Conservation (phyloP, 2,888 invertebrate species). For the Drosophila tanythrix region DNA sequence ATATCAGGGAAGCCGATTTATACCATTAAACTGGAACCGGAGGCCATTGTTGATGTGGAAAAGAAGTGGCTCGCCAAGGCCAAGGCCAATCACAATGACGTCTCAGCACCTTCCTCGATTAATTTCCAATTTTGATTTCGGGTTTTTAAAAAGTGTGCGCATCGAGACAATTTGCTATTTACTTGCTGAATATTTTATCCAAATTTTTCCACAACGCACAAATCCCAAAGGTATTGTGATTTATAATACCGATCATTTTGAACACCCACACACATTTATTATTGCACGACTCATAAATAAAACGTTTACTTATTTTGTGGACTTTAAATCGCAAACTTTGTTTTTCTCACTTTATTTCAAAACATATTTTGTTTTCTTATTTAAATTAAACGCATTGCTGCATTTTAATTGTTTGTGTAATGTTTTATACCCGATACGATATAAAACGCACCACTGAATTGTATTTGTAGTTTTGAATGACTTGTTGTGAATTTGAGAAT, state of each 20-base stretch:
- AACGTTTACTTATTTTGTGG: slow-evolving; percentile 41
- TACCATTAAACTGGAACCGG: slow-evolving; percentile 22
- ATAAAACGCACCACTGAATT: slow-evolving; percentile 79
- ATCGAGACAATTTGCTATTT: slow-evolving; percentile 2
- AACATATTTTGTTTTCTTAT: slow-evolving; percentile 31
- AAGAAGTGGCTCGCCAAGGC: slow-evolving; percentile 59
- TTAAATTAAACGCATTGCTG: slow-evolving; percentile 26
- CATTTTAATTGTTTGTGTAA: slow-evolving; percentile 51
- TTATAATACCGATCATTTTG: slow-evolving; percentile 7
- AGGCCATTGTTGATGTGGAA: slow-evolving; percentile 52
- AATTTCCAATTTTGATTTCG: slow-evolving; percentile 3
- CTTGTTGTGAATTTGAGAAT: slow-evolving; percentile 33
- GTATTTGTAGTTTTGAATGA: slow-evolving; percentile 38
- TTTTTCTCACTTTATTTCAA: slow-evolving; percentile 59
- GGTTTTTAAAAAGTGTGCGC: slow-evolving; percentile 36
- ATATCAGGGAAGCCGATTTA: slow-evolving; percentile 36
- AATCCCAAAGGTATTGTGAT: slow-evolving; percentile 19
- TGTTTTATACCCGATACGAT: slow-evolving; percentile 68
- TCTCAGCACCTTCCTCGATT: slow-evolving; percentile 61
- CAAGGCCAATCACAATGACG: slow-evolving; percentile 86
- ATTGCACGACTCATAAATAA: slow-evolving; percentile 38
- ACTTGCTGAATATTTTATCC: slow-evolving; percentile 5
- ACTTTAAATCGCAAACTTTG: slow-evolving; percentile 61
- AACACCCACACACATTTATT: slow-evolving; percentile 14
- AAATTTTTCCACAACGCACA: not conserved